Base-by-base conservation (phyloP, 2,113 vertebrate genomes). In the Brachyistius frenatus region DNA sequence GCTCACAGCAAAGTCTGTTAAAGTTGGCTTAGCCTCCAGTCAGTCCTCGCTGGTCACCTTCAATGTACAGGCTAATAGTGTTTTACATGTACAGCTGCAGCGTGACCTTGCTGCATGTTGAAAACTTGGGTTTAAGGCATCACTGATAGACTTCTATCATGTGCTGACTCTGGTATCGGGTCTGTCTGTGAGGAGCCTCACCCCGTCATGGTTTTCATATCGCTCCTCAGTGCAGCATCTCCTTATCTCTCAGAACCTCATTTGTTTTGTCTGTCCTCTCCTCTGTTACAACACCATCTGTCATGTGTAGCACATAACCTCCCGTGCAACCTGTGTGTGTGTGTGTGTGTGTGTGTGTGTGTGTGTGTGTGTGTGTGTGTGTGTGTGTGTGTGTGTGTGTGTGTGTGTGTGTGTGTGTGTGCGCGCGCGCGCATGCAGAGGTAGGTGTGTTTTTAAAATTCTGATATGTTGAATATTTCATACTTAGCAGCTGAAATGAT, bases 231-330 rank as follows among this genome's bases (percentile, higher is more conserved):
- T 23, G 41, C 7, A 46, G 23, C 2, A 7, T 56, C 5, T 39
- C 8, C 46, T 84, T 82, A 85, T 88, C 75, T 44, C 52, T 50
- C 23, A 7, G 8, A 35, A 33, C 63, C 31, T 44, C 7, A 10
- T 79, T 73, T 66, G 36, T 71, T 81, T 58, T 23, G 23, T 81
- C 41, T 47, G 23, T 69, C 56, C 6, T 53, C 8, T 52, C 46
- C 4, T 4, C 31, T 63, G 7, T 62, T 68, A 49, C 3, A 31
- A 5, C n/a, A 62, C 13, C 31, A 37, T 0, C 0, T 1, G 5
- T 46, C 23, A 37, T 1, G 15, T 49, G 2, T 37, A 63, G 39
- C 10, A 32, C 37, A 76, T 52, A 11, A 55, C 9, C 2, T 44
- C 50, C 14, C 44, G n/a, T 23, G 14, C 11, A 41, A 10, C 1